Percentiles rank a stretch among this genome's conserved stretches.
These are phyloP conservation scores for Metallyticus violacea DNA, from an alignment of 2,888 invertebrate species.

Conservation along the genomic window DNA sequence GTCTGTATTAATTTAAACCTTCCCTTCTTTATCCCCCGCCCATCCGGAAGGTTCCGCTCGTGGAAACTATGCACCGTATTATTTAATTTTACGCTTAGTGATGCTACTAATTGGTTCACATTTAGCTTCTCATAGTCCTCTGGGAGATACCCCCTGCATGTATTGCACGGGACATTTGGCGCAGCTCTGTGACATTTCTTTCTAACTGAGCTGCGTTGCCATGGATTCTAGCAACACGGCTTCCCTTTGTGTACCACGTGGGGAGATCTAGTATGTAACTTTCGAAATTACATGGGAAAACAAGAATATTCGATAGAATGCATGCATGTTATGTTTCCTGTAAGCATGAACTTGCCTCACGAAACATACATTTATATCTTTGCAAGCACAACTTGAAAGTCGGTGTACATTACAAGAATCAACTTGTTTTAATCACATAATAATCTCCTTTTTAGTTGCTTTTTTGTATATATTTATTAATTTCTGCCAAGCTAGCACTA, in stretches of 20 bases:
- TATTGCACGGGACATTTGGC: neutral
- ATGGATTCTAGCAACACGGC: neutral
- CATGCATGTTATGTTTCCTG: no score
- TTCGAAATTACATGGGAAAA: neutral
- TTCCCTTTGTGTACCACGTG: neutral
- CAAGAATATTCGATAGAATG: no score
- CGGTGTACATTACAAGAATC: no score
- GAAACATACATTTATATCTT: no score
- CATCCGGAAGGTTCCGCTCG: neutral
- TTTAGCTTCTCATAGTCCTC: neutral
- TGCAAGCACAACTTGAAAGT: no score
- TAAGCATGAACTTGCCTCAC: no score
- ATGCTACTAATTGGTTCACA: slow-evolving; percentile 18
- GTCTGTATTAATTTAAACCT: slow-evolving; percentile 12
- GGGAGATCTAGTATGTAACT: neutral
- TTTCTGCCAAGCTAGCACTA: no score
- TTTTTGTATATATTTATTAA: no score
- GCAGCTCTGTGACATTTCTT: neutral
- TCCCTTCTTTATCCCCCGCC: neutral
- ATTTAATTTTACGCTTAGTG: slow-evolving; percentile 19
- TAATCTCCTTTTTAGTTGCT: no score
- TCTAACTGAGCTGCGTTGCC: neutral
- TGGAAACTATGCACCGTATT: slow-evolving; percentile 13
- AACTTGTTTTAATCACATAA: no score
- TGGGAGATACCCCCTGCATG: neutral